These are phyloP conservation scores for Eonycteris spelaea DNA, from an alignment of 2,113 vertebrate genomes.

Conservation along the genomic window DNA sequence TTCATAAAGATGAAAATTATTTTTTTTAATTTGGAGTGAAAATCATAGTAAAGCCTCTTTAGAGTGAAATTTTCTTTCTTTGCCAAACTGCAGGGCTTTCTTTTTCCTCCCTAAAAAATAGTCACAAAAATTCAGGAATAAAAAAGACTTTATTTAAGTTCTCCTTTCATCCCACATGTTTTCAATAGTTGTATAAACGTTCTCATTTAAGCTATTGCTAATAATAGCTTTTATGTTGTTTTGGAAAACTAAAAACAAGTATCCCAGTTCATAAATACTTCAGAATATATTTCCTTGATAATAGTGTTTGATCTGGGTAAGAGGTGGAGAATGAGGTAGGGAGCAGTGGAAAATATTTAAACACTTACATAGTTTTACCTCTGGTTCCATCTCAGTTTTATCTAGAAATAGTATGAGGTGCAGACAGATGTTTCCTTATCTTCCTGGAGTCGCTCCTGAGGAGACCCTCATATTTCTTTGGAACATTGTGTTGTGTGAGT, in stretches of 20 bases:
- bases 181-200: neutral
- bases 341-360: neutral
- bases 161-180: conserved; percentile 34
- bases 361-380: neutral
- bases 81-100: conserved; percentile 12
- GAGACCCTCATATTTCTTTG: neutral
- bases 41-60: neutral
- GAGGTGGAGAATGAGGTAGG: neutral
- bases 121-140: neutral
- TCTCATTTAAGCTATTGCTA: neutral
- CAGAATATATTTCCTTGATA: neutral
- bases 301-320: neutral
- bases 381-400: neutral
- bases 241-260: neutral
- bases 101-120: neutral
- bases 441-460: neutral
- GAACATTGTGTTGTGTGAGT: neutral
- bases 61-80: conserved; percentile 35
- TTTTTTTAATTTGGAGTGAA: conserved; percentile 24
- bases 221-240: neutral
- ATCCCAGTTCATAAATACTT: neutral
- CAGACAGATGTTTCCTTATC: neutral
- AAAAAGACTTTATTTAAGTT: neutral
- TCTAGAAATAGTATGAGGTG: neutral
- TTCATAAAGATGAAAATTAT: conserved; percentile 16